Evolutionary conservation across 2,797 vertebrate genomes (phyloP).

Genomic region (Eremophila alpestris): DNA sequence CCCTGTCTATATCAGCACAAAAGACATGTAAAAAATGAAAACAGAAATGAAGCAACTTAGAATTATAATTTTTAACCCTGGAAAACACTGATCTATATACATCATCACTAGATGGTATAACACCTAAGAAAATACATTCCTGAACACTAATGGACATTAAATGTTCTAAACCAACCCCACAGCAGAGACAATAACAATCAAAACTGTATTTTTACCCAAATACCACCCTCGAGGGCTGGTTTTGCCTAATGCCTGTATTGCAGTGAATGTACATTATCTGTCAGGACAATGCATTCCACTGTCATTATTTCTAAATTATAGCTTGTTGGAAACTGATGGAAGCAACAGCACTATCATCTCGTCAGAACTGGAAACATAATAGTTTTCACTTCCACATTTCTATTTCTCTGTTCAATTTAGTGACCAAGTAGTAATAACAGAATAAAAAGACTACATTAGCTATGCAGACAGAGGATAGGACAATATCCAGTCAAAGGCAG

Average conservation of each 20-base stretch:
- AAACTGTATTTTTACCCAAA: slow-evolving; percentile 73
- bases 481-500: slow-evolving; percentile 52
- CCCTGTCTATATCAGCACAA: not conserved
- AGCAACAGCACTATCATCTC: slow-evolving; percentile 82
- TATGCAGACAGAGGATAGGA: slow-evolving; percentile 62
- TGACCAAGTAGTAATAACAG: slow-evolving; percentile 80
- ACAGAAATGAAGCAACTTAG: not conserved
- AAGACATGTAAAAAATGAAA: not conserved
- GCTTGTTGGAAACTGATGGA: slow-evolving; percentile 77
- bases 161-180: slow-evolving; percentile 44
- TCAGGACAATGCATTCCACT: slow-evolving; percentile 67
- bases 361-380: slow-evolving; percentile 82
- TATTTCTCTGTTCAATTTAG: slow-evolving; percentile 81
- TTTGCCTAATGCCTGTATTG: slow-evolving; percentile 80
- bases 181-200: slow-evolving; percentile 72
- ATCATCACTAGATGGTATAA: slow-evolving; percentile 7
- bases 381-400: slow-evolving; percentile 82
- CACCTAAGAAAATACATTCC: slow-evolving; percentile 47
- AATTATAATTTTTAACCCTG: not conserved
- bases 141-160: slow-evolving; percentile 69
- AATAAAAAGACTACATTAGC: slow-evolving; percentile 77
- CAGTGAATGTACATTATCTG: slow-evolving; percentile 78
- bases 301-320: slow-evolving; percentile 84
- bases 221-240: slow-evolving; percentile 69
- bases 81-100: not conserved